These are phyloP conservation scores for Spinibarbus caldwelli DNA, from an alignment of 2,797 vertebrate genomes.

Conservation along the genomic window DNA sequence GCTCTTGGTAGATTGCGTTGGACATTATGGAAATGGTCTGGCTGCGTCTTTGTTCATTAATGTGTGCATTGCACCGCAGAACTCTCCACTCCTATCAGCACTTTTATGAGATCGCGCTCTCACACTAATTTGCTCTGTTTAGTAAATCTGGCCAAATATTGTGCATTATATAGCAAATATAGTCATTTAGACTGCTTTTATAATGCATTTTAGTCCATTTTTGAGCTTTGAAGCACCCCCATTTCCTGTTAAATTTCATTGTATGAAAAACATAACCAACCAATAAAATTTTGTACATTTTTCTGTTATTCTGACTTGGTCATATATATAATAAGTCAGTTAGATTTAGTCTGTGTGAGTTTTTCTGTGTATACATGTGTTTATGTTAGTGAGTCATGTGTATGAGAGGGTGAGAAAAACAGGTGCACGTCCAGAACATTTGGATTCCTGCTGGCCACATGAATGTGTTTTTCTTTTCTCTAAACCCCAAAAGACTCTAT, in stretches of 20 bases:
- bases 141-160: background rate
- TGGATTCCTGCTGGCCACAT: slow-evolving; percentile 40
- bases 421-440: slow-evolving; percentile 52
- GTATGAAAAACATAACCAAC: background rate
- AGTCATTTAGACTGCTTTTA: background rate
- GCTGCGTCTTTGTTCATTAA: background rate
- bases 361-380: background rate
- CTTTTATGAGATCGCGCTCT: background rate
- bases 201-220: background rate
- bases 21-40: background rate
- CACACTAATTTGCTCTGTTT: background rate
- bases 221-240: background rate
- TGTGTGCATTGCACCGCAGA: background rate
- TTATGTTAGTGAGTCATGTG: slow-evolving; percentile 13
- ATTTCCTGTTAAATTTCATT: background rate
- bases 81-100: background rate
- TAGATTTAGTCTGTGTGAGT: background rate
- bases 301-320: background rate
- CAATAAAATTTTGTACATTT: background rate
- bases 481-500: slow-evolving; percentile 13
- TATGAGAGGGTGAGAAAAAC: slow-evolving; percentile 23
- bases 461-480: slow-evolving; percentile 1
- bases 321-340: background rate
- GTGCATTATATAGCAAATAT: background rate
- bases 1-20: background rate